Percentiles rank a stretch among this genome's conserved stretches.
Conservation (phyloP, 2,113 vertebrate species). For the Mirza zaza region DNA sequence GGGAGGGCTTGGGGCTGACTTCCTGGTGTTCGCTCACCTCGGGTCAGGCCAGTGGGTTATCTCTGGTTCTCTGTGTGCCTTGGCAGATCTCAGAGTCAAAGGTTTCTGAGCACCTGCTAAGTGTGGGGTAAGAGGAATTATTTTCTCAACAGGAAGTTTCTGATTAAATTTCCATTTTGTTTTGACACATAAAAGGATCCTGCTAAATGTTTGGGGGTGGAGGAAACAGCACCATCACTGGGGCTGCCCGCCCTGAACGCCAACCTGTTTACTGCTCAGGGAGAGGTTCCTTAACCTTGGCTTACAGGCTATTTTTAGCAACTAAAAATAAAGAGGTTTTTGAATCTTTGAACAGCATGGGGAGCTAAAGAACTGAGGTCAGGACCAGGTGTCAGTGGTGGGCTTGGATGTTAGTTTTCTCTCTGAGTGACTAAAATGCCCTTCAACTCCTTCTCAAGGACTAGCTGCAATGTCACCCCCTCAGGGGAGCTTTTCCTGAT, state of each 20-base stretch:
- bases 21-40: background rate
- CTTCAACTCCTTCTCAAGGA: background rate
- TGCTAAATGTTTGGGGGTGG: background rate
- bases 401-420: too few species aligned
- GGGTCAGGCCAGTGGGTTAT: background rate
- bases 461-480: background rate
- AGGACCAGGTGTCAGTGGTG: background rate
- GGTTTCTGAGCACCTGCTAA: background rate
- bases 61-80: background rate
- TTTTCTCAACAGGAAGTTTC: background rate
- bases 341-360: background rate
- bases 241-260: background rate
- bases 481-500: background rate
- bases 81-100: background rate
- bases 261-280: background rate
- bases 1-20: too few species aligned
- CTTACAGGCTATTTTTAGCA: background rate
- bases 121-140: background rate
- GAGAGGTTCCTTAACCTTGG: background rate
- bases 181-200: background rate
- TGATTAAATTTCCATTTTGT: background rate
- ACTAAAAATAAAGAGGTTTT: background rate
- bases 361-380: background rate
- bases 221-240: background rate
- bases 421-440: background rate